These are phyloP conservation scores for Trichogramma dendrolimi DNA, from an alignment of 2,888 invertebrate species.

Conservation along the genomic window DNA sequence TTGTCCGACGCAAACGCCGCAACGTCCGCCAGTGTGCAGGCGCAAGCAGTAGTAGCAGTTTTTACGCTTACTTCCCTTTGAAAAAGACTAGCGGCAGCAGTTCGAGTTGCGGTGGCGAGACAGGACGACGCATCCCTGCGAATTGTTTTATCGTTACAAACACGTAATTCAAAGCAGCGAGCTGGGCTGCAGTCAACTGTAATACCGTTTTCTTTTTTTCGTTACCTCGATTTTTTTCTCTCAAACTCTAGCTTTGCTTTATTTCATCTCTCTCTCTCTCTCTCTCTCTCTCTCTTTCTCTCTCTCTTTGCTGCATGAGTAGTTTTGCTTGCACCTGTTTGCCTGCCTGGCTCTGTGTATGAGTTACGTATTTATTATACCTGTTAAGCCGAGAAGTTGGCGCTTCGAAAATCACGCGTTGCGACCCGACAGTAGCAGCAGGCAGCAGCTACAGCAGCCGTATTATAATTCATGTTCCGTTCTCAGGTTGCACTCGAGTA, in stretches of 20 bases:
- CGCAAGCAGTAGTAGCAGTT: too few relatives aligned
- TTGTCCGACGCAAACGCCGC: too few relatives aligned
- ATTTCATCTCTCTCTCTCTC: not conserved
- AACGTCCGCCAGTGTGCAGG: too few relatives aligned
- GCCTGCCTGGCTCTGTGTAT: not conserved
- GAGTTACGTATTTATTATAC: not conserved
- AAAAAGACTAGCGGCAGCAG: too few relatives aligned
- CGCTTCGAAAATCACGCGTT: constrained; percentile 4
- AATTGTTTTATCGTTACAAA: constrained; percentile 11
- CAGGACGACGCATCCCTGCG: not conserved
- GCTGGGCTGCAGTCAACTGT: not conserved
- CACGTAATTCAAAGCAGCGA: too few relatives aligned
- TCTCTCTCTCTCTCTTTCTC: not conserved
- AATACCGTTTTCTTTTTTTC: constrained; percentile 19
- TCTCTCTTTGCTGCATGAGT: not conserved
- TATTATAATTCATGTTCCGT: constrained; percentile 2
- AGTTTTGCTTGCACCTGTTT: not conserved
- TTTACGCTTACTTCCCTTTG: too few relatives aligned
- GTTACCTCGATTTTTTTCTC: constrained; percentile 16
- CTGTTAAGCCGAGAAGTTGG: not conserved
- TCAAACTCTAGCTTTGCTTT: not conserved
- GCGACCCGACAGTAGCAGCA: not conserved
- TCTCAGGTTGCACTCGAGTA: constrained; percentile 21
- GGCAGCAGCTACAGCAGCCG: not conserved
- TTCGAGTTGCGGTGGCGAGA: too few relatives aligned